Base-by-base conservation (phyloP, 2,797 vertebrate species). In the Cryptoblepharus egeriae region DNA sequence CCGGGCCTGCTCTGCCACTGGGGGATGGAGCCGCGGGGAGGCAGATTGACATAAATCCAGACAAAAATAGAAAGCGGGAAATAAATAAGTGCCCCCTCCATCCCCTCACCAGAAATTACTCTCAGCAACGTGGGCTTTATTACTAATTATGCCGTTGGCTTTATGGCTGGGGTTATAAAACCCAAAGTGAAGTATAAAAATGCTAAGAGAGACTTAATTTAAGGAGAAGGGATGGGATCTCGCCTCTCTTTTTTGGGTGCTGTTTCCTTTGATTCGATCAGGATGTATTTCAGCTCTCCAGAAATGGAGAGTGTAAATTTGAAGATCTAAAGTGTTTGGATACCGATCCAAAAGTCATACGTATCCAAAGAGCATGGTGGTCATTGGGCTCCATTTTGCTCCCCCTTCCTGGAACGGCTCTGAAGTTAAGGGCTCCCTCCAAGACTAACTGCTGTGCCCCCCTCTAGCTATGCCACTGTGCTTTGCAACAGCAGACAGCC, bases 61-160 rank as follows among this genome's bases (percentile, higher is more conserved):
- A 26, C 60, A 57, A 72, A 77, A 64, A 72, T 57, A 77, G 81
- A 82, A 52, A 22, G 4, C 12, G 78, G 80, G 39, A 73, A 71
- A 26, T 15, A 26, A 32, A 60, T 13, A 18, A 35, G 10, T 30
- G n/a, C 78, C 77, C 86, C 18, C 55, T 69, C 87, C 82, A 52
- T 80, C 85, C 87, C 63, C 88, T 79, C 61, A 91, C 92, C 70
- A 75, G 57, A 81, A 93, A 91, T 90, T 85, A 82, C 88, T 89
- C 64, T 13, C 85, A 3, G 70, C 55, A n/a, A 74, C 87, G 88
- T 90, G 92, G 86, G 82, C 71, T 93, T 93, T 92, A 91, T 93
- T 91, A 89, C 90, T 93, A 92, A 92, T 95, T 94, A 92, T 22
- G 28, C 82, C 22, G 82, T 87, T 88, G 68, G 78, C 79, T 93